Percentiles rank a stretch among this genome's conserved stretches.
phyloP scores from a whole-genome alignment of 2,797 vertebrate genomes.

The Bradypodion pumilum region DNA sequence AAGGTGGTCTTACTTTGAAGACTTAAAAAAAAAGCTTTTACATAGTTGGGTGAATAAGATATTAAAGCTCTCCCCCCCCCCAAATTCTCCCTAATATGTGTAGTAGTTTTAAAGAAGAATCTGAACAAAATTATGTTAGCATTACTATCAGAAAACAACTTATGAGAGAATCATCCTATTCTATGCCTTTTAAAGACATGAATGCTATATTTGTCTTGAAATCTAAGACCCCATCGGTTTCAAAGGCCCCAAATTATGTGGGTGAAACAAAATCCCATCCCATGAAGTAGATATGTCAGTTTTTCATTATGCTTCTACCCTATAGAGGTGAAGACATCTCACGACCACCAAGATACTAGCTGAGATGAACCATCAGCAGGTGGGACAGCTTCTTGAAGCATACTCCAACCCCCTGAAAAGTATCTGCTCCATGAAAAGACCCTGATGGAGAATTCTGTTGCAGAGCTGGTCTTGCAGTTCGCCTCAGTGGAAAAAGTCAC shows the following conservation, averaged over 20 bases:
- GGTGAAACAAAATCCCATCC: neutral
- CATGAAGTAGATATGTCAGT: too few species aligned
- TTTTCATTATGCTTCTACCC: too few species aligned
- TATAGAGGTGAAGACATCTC: too few species aligned
- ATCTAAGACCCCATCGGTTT: neutral
- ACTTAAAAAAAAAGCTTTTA: slow-evolving; percentile 63
- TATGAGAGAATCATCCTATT: neutral
- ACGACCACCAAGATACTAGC: too few species aligned
- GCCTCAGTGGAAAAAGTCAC: too few species aligned
- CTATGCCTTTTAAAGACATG: neutral
- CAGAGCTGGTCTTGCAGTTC: too few species aligned
- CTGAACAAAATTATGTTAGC: slow-evolving; percentile 46
- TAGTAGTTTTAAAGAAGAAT: slow-evolving; percentile 30
- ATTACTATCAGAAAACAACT: neutral
- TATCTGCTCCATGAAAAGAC: too few species aligned
- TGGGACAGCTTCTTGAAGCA: too few species aligned
- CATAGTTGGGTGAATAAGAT: slow-evolving; percentile 61
- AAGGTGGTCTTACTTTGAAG: slow-evolving; percentile 74
- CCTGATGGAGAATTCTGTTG: too few species aligned
- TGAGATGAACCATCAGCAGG: too few species aligned
- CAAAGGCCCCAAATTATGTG: neutral
- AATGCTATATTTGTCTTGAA: neutral
- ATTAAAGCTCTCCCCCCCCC: slow-evolving; percentile 54
- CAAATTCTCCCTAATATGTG: slow-evolving; percentile 52
- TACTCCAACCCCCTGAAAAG: too few species aligned